A percentile compares a stretch with the other conserved stretches of the same genome.
Conservation (phyloP, 2,888 invertebrate genomes). For the Pachycephus smyrnensis region DNA sequence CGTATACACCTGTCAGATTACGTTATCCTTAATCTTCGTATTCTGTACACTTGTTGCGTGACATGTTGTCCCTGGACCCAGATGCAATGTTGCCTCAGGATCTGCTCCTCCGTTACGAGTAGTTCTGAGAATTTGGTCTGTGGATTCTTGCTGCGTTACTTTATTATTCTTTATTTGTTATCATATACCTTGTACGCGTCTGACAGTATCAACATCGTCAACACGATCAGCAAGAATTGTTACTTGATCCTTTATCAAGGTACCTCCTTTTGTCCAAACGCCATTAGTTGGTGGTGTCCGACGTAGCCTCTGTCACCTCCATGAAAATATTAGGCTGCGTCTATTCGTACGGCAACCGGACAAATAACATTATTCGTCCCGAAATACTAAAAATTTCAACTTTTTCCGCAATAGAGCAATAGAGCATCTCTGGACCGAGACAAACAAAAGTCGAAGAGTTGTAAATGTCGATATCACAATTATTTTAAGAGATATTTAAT, state of each 20-base stretch:
- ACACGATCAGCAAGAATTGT: neutral
- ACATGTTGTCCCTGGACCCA: neutral
- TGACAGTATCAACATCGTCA: neutral
- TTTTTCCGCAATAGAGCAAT: too few relatives aligned
- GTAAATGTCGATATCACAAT: too few relatives aligned
- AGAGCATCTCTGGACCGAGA: too few relatives aligned
- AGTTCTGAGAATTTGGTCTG: neutral
- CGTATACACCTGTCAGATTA: neutral
- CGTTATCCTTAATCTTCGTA: neutral
- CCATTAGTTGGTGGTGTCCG: neutral
- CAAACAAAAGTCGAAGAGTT: too few relatives aligned
- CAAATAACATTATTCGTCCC: too few relatives aligned
- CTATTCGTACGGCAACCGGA: too few relatives aligned
- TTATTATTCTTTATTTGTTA: neutral
- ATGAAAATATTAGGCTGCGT: neutral
- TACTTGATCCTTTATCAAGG: neutral
- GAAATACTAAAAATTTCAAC: too few relatives aligned
- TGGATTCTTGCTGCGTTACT: neutral
- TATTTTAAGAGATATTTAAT: too few relatives aligned
- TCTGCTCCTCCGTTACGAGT: neutral
- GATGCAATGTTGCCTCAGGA: neutral
- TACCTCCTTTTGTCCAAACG: neutral
- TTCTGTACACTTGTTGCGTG: neutral
- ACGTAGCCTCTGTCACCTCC: neutral
- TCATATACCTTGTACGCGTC: neutral